These are phyloP conservation scores for Mythimna pallens DNA, from an alignment of 2,888 invertebrate species.

Conservation along the genomic window DNA sequence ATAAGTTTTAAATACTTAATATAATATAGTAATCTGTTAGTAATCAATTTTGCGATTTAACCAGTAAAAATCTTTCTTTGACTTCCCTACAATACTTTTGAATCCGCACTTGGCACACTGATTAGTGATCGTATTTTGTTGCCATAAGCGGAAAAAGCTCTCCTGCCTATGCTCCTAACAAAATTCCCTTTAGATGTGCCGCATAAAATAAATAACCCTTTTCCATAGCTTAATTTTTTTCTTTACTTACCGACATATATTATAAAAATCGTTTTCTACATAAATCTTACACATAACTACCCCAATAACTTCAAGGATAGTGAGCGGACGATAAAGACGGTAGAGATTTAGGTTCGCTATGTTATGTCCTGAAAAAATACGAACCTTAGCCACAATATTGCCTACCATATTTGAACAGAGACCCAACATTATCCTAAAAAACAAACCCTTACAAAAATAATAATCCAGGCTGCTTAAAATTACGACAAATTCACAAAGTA, in stretches of 20 bases:
- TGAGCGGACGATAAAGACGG: constrained; percentile 8
- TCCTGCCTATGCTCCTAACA: neutral
- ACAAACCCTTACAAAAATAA: constrained; percentile 26
- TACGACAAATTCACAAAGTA: constrained; percentile 43
- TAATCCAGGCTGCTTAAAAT: constrained; percentile 36
- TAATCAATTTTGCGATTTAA: too few relatives aligned
- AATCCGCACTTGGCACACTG: neutral
- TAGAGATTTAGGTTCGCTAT: constrained; percentile 14
- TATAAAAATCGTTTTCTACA: neutral
- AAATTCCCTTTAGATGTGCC: neutral
- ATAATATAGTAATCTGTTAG: too few relatives aligned
- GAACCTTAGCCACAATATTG: constrained; percentile 7
- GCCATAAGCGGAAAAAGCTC: too few relatives aligned
- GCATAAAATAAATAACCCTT: neutral
- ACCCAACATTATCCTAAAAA: constrained; percentile 16
- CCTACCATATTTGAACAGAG: constrained; percentile 7
- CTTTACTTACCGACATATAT: neutral
- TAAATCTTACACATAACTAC: constrained; percentile 23
- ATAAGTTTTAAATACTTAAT: too few relatives aligned
- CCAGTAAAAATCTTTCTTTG: too few relatives aligned
- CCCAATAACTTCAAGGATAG: constrained; percentile 35
- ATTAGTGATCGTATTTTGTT: too few relatives aligned
- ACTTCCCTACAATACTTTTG: neutral
- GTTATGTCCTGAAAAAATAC: constrained; percentile 22
- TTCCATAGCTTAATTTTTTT: neutral